Conservation (phyloP, 2,113 vertebrate genomes). For the Colinus virginianus region DNA sequence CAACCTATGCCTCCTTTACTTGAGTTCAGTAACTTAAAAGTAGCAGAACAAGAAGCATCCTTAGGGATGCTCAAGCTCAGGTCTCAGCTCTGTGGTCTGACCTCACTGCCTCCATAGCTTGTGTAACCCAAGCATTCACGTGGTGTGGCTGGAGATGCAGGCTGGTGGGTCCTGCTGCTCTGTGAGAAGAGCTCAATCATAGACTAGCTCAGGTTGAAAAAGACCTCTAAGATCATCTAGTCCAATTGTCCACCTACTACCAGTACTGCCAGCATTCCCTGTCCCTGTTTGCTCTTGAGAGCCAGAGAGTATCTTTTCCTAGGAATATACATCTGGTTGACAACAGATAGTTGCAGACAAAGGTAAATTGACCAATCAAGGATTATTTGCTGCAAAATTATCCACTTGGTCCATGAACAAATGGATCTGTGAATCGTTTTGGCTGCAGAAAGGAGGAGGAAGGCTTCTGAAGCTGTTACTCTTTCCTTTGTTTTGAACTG, state of each 20-base stretch:
- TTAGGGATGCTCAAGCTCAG: background rate
- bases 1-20: background rate
- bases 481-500: background rate
- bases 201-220: too few relatives aligned
- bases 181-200: background rate
- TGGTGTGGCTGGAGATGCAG: background rate
- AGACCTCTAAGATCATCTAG: too few relatives aligned
- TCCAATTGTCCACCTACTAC: too few relatives aligned
- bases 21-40: background rate
- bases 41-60: background rate
- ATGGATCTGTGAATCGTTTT: background rate
- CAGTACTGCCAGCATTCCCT: too few relatives aligned
- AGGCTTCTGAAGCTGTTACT: background rate
- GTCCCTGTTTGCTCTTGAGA: background rate
- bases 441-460: background rate
- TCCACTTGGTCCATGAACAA: background rate
- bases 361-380: background rate
- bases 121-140: accelerated
- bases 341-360: background rate
- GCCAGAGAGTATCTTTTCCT: background rate
- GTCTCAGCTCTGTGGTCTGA: background rate
- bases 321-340: background rate
- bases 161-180: background rate
- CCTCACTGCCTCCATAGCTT: background rate
- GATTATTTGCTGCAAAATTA: background rate